Conservation (phyloP, 2,888 invertebrate genomes). For the Eupithecia vulgata region DNA sequence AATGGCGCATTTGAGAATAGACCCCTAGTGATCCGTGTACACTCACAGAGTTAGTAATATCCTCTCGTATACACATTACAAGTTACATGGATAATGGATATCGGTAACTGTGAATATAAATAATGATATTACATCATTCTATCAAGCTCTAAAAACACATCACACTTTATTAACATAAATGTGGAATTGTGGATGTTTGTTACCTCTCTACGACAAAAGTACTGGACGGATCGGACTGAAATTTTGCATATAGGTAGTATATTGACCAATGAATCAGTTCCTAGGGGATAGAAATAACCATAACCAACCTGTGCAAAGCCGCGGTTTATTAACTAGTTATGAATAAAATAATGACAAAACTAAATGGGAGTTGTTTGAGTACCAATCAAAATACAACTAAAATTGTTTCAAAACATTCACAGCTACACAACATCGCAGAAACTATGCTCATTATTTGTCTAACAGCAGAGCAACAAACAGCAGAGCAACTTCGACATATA, state of each 20-base stretch:
- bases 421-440: neutral
- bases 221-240: too few relatives aligned
- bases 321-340: too few relatives aligned
- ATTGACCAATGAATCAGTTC: too few relatives aligned
- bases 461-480: constrained; percentile 14
- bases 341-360: neutral
- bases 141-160: neutral
- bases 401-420: neutral
- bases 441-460: constrained; percentile 21
- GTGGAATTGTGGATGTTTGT: too few relatives aligned
- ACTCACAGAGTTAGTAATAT: neutral
- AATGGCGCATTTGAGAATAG: neutral
- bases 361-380: neutral
- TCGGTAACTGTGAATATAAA: neutral
- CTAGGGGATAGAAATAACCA: too few relatives aligned
- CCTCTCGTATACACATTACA: neutral
- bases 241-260: too few relatives aligned
- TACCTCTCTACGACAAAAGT: too few relatives aligned
- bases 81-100: neutral
- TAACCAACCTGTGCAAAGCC: too few relatives aligned
- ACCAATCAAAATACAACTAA: neutral
- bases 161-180: too few relatives aligned
- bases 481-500: constrained; percentile 19
- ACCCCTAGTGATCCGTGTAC: neutral
- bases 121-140: neutral